phyloP scores from a whole-genome alignment of 2,113 vertebrate genomes.

The Brachirus orientalis region DNA sequence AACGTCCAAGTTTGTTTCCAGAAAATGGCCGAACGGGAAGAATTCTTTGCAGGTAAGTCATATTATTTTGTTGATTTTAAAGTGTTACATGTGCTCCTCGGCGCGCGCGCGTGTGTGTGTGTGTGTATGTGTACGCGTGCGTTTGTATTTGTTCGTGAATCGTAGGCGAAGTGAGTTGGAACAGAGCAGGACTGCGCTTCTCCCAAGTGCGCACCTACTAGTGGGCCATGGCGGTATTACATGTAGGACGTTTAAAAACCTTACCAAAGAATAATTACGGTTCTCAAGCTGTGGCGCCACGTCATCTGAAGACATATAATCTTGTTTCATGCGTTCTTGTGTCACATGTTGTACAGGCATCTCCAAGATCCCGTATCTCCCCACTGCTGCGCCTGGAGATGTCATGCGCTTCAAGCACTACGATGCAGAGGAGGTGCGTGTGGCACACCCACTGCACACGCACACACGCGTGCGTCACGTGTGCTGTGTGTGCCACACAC shows the following conservation, averaged over 20 bases:
- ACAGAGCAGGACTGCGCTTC: no score
- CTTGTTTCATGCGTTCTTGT: background rate
- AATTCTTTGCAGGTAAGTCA: slow-evolving; percentile 66
- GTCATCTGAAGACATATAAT: no score
- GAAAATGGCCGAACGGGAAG: slow-evolving; percentile 45
- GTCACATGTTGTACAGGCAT: slow-evolving; percentile 50
- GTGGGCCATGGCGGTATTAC: no score
- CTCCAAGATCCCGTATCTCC: slow-evolving; percentile 60
- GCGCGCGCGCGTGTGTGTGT: background rate
- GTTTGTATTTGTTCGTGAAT: no score
- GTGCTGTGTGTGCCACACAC: background rate
- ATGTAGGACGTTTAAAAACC: no score
- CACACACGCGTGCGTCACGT: background rate
- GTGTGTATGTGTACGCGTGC: background rate
- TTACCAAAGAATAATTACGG: no score
- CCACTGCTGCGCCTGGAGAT: slow-evolving; percentile 46
- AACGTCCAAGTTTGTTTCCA: background rate
- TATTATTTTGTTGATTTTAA: background rate
- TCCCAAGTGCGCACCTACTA: no score
- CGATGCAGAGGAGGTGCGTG: slow-evolving; percentile 66
- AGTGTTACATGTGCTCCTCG: background rate
- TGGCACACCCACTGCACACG: background rate
- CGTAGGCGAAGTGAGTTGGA: no score
- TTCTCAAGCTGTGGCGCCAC: no score
- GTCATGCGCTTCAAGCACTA: slow-evolving; percentile 77